Evolutionary conservation across 1,140 invertebrate species (phyloP).

Genomic region (Mesaphorura yosii): DNA sequence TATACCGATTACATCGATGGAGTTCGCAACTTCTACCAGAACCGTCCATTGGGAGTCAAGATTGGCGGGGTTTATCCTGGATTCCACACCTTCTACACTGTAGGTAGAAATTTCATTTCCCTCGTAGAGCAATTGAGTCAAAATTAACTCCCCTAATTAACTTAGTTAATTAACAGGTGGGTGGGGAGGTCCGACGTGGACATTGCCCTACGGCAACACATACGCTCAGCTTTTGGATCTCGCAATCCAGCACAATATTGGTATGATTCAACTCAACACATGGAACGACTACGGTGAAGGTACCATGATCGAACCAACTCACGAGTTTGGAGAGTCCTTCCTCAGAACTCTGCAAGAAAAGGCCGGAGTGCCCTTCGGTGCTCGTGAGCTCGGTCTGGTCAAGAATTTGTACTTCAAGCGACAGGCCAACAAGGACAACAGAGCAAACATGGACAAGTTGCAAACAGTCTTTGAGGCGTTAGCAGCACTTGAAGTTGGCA

Average conservation of each 20-base stretch:
- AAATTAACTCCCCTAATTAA: too few species aligned
- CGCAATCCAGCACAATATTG: background rate
- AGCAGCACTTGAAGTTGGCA: too few species aligned
- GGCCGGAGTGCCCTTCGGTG: background rate
- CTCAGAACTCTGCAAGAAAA: constrained; percentile 12
- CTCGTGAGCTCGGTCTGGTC: constrained; percentile 12
- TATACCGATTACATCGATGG: constrained; percentile 22
- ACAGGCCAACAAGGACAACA: background rate
- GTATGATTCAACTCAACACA: constrained; percentile 8
- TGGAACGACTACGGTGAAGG: constrained; percentile 23
- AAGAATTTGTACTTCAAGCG: constrained; percentile 14
- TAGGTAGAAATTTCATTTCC: too few species aligned
- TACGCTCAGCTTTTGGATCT: background rate
- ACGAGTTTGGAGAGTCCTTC: constrained; percentile 24
- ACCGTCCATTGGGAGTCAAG: constrained; percentile 6
- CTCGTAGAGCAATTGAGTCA: too few species aligned
- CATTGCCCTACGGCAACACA: constrained; percentile 2
- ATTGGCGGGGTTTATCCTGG: constrained; percentile 17
- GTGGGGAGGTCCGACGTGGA: constrained; percentile 10
- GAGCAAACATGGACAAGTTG: background rate
- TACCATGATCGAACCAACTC: constrained; percentile 19
- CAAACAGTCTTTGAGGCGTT: too few species aligned
- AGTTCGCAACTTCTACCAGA: constrained; percentile 20
- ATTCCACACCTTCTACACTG: constrained; percentile 9
- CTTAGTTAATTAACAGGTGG: too few species aligned